phyloP scores from a whole-genome alignment of 2,888 invertebrate genomes.

The Tetanocera ferruginea region DNA sequence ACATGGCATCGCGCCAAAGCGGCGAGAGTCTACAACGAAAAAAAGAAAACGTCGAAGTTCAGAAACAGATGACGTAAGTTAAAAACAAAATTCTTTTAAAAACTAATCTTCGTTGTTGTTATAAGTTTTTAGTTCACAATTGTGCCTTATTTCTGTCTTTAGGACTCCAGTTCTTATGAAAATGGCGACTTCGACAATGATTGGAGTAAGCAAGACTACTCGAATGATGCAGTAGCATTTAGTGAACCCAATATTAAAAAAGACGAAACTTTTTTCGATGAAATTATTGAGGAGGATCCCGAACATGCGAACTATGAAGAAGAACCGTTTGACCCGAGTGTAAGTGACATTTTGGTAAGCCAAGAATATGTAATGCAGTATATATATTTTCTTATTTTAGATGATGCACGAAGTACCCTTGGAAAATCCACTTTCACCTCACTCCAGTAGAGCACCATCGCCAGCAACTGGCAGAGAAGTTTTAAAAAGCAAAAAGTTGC shows the following conservation, averaged over 20 bases:
- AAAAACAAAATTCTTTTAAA: too few species aligned
- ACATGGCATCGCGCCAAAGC: conserved; percentile 44
- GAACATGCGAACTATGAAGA: conserved; percentile 45
- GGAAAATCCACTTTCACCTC: conserved; percentile 50
- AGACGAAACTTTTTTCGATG: conserved; percentile 50
- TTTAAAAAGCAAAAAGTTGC: conserved; percentile 44
- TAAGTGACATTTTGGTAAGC: conserved; percentile 17
- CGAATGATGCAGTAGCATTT: conserved; percentile 40
- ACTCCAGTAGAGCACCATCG: conserved; percentile 46
- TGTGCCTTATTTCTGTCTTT: background rate
- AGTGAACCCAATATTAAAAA: conserved; percentile 48
- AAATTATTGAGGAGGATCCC: conserved; percentile 53
- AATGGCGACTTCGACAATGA: conserved; percentile 44
- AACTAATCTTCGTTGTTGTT: too few species aligned
- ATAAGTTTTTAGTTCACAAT: background rate
- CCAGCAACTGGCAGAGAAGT: conserved; percentile 19
- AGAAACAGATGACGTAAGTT: conserved; percentile 49
- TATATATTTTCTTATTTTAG: conserved; percentile 32
- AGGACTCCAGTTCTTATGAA: conserved; percentile 47
- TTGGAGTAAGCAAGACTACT: conserved; percentile 48
- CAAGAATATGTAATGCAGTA: background rate
- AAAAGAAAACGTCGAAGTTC: conserved; percentile 41
- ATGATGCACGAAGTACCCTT: conserved; percentile 44
- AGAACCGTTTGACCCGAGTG: conserved; percentile 51
- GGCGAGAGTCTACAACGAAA: conserved; percentile 1